Base-by-base conservation (phyloP, 2,113 vertebrate genomes). In the Ctenodactylus gundi region DNA sequence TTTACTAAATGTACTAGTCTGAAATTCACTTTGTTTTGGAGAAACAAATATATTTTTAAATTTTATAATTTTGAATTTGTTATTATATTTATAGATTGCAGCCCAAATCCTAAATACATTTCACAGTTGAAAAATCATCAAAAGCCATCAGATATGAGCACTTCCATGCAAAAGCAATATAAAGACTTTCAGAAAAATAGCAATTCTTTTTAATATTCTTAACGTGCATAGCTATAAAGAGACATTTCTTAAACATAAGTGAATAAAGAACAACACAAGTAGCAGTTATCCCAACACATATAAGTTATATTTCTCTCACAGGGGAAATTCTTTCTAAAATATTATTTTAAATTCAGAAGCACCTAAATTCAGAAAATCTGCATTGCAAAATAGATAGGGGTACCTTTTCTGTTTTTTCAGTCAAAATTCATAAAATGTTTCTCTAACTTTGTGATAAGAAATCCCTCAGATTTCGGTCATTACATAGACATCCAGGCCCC, bases 51-150 rank as follows among this genome's bases (percentile, higher is more conserved):
- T 55, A 34, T n/a, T n/a, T n/a, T n/a, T n/a, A n/a, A 4, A 62
- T 94, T 87, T 81, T 58, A 14, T 76, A 89, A 70, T 51, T 84
- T n/a, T 90, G 7, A 87, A 68, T 87, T 68, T 93, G 29, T 80
- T 88, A 51, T 41, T 90, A 85, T 27, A 75, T 73, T 88, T 65
- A 91, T 80, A 34, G 73, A 68, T 92, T 85, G 60, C 0, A 86
- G 27, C n/a, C 25, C 29, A 93, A 95, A 86, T 58, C 53, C 57
- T 87, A 95, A 68, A 86, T 49, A 84, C 6, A 82, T 88, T 82
- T 90, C 75, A 82, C 18, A 89, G 58, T n/a, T 94, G 39, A 83
- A 90, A 93, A 76, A 76, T 4, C n/a, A 93, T 83, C 92, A 82
- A 95, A 90, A 57, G 39, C 49, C 86, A 89, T 89, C 93, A 87